Evolutionary conservation across 2,113 vertebrate genomes (phyloP).

Genomic region (Maccullochella peelii): DNA sequence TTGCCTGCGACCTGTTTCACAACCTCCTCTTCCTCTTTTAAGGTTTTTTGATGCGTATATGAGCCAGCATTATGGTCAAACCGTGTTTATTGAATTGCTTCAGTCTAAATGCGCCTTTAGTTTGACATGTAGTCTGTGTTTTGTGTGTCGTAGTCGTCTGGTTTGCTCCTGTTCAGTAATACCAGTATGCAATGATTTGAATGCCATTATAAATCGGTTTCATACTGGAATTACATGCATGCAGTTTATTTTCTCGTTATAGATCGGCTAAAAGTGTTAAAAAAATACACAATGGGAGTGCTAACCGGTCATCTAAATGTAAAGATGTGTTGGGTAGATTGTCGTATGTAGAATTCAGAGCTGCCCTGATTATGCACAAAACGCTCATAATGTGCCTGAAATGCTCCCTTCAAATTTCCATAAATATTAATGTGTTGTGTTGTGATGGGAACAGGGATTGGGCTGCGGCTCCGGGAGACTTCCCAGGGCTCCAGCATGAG

Average conservation of each 20-base stretch:
- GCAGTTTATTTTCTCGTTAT: background rate
- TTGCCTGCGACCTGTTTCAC: background rate
- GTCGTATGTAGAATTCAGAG: background rate
- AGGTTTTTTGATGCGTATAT: background rate
- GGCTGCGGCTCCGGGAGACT: constrained; percentile 40
- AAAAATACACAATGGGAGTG: background rate
- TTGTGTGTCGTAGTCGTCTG: background rate
- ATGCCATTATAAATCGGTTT: background rate
- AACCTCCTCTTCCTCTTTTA: background rate
- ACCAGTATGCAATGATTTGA: background rate
- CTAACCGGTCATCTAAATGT: background rate
- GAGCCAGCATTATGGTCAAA: background rate
- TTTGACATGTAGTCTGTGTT: background rate
- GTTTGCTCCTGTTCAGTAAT: constrained; percentile 2
- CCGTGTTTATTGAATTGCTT: background rate
- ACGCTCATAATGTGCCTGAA: constrained; percentile 58
- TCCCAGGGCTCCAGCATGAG: constrained; percentile 31
- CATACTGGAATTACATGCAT: background rate
- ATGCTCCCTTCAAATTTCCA: constrained; percentile 62
- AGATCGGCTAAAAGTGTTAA: background rate
- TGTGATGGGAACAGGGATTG: constrained; percentile 58
- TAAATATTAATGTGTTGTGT: constrained; percentile 78
- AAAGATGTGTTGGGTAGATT: constrained; percentile 2
- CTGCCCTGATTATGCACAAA: constrained; percentile 44
- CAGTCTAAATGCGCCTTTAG: background rate